Percentiles rank a stretch among this genome's conserved stretches.
Evolutionary conservation across 1,140 invertebrate genomes (phyloP).

Genomic region (Tigriopus japonicus): DNA sequence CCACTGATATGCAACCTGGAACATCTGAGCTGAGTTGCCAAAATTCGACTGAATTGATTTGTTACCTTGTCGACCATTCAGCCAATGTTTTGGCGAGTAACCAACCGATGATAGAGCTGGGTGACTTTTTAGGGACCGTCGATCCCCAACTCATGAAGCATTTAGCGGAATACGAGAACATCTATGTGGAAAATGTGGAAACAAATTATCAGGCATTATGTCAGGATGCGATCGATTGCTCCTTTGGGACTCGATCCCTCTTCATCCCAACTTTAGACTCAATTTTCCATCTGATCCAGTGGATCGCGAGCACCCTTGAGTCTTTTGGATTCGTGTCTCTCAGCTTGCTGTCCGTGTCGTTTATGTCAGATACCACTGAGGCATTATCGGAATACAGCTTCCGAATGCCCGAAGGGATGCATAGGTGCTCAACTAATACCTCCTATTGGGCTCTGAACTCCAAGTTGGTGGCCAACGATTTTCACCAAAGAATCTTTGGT

Average conservation of each 20-base stretch:
- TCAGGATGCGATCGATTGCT: background rate
- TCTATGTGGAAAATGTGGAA: background rate
- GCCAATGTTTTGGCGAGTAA: background rate
- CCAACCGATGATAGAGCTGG: background rate
- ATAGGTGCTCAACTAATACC: slow-evolving; percentile 5
- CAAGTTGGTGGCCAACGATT: background rate
- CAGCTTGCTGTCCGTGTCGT: too few species aligned
- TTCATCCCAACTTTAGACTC: too few species aligned
- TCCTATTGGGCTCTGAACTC: background rate
- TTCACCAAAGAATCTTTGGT: background rate
- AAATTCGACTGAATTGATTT: background rate
- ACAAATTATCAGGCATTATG: background rate
- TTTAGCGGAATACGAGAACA: background rate
- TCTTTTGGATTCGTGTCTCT: too few species aligned
- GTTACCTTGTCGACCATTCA: background rate
- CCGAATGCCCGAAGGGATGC: slow-evolving; percentile 1
- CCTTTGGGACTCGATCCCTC: too few species aligned
- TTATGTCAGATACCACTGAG: too few species aligned
- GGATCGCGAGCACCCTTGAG: too few species aligned
- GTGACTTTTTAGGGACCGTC: background rate
- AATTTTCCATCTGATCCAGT: too few species aligned
- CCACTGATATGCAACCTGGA: background rate
- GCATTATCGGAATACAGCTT: background rate
- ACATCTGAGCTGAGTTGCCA: background rate
- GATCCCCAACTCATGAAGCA: background rate